Conservation (phyloP, 2,797 vertebrate species). For the Siniperca undulata region DNA sequence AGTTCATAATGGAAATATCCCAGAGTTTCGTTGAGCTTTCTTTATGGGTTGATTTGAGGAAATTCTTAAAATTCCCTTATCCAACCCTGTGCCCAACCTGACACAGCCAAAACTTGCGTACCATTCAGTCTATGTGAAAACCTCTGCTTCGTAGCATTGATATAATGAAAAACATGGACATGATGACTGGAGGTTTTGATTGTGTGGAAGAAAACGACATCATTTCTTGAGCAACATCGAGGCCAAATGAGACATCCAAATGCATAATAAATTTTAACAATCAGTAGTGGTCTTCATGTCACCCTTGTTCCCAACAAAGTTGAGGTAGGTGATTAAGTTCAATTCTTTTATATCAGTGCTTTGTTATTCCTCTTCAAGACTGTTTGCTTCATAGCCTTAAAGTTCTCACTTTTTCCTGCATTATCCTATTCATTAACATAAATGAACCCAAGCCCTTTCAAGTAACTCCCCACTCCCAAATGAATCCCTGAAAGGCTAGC, state of each 20-base stretch:
- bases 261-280: slow-evolving; percentile 75
- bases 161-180: slow-evolving; percentile 19
- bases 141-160: slow-evolving; percentile 29
- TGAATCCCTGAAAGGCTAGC: slow-evolving; percentile 75
- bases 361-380: slow-evolving; percentile 52
- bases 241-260: slow-evolving; percentile 68
- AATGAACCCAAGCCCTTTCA: slow-evolving; percentile 68
- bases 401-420: slow-evolving; percentile 50
- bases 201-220: slow-evolving; percentile 60
- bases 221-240: slow-evolving; percentile 52
- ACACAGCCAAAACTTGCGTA: slow-evolving; percentile 12
- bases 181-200: slow-evolving; percentile 50
- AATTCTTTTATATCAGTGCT: slow-evolving; percentile 68
- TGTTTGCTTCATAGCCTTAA: slow-evolving; percentile 49
- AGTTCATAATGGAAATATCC: slow-evolving; percentile 51
- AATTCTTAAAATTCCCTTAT: neutral
- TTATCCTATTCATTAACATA: slow-evolving; percentile 53
- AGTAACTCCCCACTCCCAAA: slow-evolving; percentile 49
- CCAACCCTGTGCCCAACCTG: slow-evolving; percentile 21
- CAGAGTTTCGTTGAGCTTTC: slow-evolving; percentile 53
- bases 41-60: slow-evolving; percentile 20
- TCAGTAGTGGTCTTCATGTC: slow-evolving; percentile 65
- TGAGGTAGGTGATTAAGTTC: slow-evolving; percentile 60
- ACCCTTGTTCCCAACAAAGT: slow-evolving; percentile 54
- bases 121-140: slow-evolving; percentile 15